These are phyloP conservation scores for Macrotis lagotis DNA, from an alignment of 2,113 vertebrate genomes.

Conservation along the genomic window DNA sequence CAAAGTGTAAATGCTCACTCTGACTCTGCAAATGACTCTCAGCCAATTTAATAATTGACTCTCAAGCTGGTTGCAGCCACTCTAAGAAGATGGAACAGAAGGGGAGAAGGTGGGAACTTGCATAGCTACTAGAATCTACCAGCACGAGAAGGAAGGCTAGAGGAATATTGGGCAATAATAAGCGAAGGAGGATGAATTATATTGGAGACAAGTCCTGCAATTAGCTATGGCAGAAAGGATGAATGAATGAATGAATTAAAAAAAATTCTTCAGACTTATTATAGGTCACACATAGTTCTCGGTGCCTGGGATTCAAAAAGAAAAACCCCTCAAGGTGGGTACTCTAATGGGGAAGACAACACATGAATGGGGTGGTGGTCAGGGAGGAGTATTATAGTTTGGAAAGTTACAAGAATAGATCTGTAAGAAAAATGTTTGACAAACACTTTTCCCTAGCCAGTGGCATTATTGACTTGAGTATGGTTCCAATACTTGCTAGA, in stretches of 20 bases:
- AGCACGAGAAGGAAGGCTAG: not conserved
- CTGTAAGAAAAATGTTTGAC: not conserved
- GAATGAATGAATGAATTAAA: not conserved
- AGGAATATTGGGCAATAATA: not conserved
- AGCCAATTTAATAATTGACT: not conserved
- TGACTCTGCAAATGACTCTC: not conserved
- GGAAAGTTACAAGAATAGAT: not conserved
- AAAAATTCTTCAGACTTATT: not conserved
- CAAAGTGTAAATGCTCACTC: not conserved
- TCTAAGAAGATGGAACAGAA: not conserved
- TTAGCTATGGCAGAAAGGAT: not conserved
- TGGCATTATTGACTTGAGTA: not conserved
- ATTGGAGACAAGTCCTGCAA: not conserved
- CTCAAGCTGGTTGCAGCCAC: not conserved
- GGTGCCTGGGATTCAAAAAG: not conserved
- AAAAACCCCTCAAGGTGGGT: not conserved
- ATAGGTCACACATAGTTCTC: not conserved
- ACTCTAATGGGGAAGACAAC: not conserved
- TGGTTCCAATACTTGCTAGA: not conserved
- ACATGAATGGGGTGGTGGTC: not conserved
- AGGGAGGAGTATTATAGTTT: not conserved
- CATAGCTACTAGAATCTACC: not conserved
- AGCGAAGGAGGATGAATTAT: not conserved
- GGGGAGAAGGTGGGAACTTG: not conserved
- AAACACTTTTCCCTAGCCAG: not conserved